Evolutionary conservation across 2,888 invertebrate species (phyloP).

Genomic region (Thymelicus acteon): DNA sequence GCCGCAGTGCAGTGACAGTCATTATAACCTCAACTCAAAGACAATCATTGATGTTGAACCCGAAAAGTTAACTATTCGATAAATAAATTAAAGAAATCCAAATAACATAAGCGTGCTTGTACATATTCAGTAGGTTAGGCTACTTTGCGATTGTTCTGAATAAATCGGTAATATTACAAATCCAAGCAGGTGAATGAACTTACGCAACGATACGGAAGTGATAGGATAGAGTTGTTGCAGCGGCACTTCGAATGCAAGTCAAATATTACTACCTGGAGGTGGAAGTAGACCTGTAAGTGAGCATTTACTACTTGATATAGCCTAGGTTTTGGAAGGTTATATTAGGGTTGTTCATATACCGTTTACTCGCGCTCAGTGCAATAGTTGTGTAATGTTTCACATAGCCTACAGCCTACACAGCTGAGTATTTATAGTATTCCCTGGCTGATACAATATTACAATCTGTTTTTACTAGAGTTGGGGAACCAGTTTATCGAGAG

Average conservation of each 20-base stretch:
- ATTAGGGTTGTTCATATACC: background rate
- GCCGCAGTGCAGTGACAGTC: too few species aligned
- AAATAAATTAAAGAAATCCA: too few species aligned
- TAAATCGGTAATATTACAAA: background rate
- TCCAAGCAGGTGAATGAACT: background rate
- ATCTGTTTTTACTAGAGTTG: too few species aligned
- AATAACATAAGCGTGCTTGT: background rate
- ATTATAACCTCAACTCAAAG: too few species aligned
- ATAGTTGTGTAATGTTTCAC: too few species aligned
- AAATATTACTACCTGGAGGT: constrained; percentile 62
- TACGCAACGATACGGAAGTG: background rate
- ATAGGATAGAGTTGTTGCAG: background rate
- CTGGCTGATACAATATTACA: too few species aligned
- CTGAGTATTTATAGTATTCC: too few species aligned
- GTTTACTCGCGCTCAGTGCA: too few species aligned
- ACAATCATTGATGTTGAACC: too few species aligned
- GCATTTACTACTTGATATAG: constrained; percentile 41
- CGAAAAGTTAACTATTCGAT: too few species aligned
- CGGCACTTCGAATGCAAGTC: constrained; percentile 46
- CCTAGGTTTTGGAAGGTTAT: background rate
- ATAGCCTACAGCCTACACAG: too few species aligned
- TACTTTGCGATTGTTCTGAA: background rate
- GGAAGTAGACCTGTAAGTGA: constrained; percentile 63
- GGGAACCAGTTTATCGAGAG: too few species aligned
- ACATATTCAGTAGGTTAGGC: background rate